Base-by-base conservation (phyloP, 2,888 invertebrate genomes). In the Odontothrips loti region DNA sequence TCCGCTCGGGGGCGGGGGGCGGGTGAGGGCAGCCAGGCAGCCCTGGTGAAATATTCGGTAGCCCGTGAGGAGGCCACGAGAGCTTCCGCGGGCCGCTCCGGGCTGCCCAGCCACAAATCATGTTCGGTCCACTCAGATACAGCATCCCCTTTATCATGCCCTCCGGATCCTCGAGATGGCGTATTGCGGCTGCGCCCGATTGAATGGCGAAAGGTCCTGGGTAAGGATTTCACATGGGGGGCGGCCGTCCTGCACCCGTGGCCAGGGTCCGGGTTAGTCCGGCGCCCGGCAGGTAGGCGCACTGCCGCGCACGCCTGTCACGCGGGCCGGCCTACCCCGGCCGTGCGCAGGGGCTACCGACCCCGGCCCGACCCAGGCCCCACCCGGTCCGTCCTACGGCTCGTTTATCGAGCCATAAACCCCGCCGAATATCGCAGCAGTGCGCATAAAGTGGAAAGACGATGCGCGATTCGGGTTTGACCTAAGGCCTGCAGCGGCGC, bases 121-220 rank as follows among this genome's bases (percentile, higher is more conserved):
- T 75, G 27, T 23, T 23, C 8, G 68, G 68, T 75, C 68, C 68
- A 75, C 23, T 75, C 68, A 75, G 68, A 75, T 75, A 75, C 68
- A 27, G 68, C 68, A 27, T 75, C 68, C 12, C 68, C 68, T 75
- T 27, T 75, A 75, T 75, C 68, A 75, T 75, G 68, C 68, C 27
- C 23, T 15, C 17, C 58, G 20, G 34, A 20, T 58, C 68, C 68
- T 27, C 23, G 68, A 75, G 68, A 27, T 27, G 68, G 68, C 68
- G 68, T 27, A 68, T 23, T 75, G 27, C 68, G 23, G 68, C 27
- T 20, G 51, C 20, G 17, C 23, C 27, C 8, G 68, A 75, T 75
- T 75, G 68, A 75, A 75, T 27, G 23, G 68, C 68, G 68, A 75
- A 20, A 12, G 68, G 68, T 12, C 68, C 23, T 10, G 68, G 23